Percentiles rank a stretch among this genome's conserved stretches.
Conservation (phyloP, 2,888 invertebrate species). For the Stegophylla sp. region DNA sequence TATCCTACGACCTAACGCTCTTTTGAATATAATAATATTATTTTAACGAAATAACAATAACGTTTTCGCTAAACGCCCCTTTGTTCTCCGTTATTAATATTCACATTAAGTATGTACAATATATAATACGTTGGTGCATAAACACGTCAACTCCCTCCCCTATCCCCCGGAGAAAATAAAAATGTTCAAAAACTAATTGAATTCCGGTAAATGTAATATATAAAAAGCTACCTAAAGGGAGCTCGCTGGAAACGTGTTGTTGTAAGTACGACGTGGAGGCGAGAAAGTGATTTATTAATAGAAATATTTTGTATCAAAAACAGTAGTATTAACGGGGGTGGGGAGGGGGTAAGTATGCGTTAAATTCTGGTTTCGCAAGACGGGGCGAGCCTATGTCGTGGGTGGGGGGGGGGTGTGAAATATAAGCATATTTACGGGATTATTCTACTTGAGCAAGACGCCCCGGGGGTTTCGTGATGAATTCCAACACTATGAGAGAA, state of each 20-base stretch:
- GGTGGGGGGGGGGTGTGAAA: neutral
- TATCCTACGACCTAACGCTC: too few species aligned
- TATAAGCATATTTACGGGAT: constrained; percentile 50
- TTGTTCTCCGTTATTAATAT: too few species aligned
- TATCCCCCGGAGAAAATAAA: too few species aligned
- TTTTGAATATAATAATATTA: too few species aligned
- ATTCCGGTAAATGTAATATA: neutral
- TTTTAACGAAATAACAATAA: too few species aligned
- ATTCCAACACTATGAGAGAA: constrained; percentile 24
- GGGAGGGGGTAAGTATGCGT: neutral
- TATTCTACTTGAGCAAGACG: constrained; percentile 23
- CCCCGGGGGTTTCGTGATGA: constrained; percentile 8
- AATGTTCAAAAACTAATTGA: too few species aligned
- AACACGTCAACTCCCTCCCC: too few species aligned
- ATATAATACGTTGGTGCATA: too few species aligned
- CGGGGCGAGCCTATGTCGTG: neutral
- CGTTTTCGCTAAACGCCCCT: too few species aligned
- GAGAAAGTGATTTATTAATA: constrained; percentile 24
- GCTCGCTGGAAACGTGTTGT: neutral
- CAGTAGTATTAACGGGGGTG: neutral
- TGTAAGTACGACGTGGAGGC: neutral
- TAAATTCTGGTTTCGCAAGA: neutral
- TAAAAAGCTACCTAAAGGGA: neutral
- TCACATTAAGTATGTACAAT: too few species aligned
- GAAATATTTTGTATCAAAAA: neutral